Base-by-base conservation (phyloP, 2,888 invertebrate species). In the Amphimallon solstitiale region DNA sequence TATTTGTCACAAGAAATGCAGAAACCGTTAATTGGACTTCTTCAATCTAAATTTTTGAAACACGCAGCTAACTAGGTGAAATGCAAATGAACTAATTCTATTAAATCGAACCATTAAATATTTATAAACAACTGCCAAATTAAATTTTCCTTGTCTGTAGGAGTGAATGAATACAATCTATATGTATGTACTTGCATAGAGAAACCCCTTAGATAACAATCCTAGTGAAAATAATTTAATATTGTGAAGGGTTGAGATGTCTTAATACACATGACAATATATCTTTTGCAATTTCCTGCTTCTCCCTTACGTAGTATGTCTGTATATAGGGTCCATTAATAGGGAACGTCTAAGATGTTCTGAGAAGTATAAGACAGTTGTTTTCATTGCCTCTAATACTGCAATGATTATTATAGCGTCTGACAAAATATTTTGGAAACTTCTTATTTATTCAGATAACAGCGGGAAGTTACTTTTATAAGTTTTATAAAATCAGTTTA, bases 201-300 rank as follows among this genome's bases (percentile, higher is more conserved):
- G 19, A 45, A 45, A 45, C 45, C 66, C 56, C 63, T 21, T 49
- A 23, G 34, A 46, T 64, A 64, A 64, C 54, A 64, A 54, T 64
- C 17, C 45, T 51, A 38, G 51, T 35, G 61, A 43, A 65, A 61
- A 65, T 65, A 65, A 65, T 65, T 65, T 61, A 65, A 65, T 65
- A 61, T 65, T 38, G 34, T 61, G 65, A 65, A 65, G 65, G 71
- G 70, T 69, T 72, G 72, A 73, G 69, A 70, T 74, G 77, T 77
- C 77, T 80, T 80, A 80, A 80, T 79, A 79, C 78, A 78, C 76
- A 79, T 78, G 75, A 77, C 79, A 81, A 80, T 80, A 78, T 78
- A 78, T 62, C 78, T 78, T 79, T 79, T 77, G 78, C 80, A 81
- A 81, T 81, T 81, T 81, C 81, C 81, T 75, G 69, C 72, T 67